phyloP scores from a whole-genome alignment of 1,140 invertebrate species.

The Bathynomus jamesi region DNA sequence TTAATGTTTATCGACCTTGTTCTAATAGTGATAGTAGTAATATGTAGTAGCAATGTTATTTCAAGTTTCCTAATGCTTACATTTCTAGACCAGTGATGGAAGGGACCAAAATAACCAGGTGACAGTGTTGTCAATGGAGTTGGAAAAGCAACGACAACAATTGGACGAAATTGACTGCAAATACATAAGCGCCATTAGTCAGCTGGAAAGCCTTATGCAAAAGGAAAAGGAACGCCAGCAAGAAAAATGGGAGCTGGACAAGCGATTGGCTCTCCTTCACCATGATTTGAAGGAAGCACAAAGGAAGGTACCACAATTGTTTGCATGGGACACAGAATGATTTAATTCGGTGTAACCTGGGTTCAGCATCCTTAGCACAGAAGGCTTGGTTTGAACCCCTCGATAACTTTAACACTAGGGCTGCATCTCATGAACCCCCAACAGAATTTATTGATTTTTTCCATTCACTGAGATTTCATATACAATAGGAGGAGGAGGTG shows the following conservation, averaged over 20 bases:
- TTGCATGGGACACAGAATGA: neutral
- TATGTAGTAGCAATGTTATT: too few species aligned
- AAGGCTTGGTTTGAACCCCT: too few species aligned
- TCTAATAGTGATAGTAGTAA: too few species aligned
- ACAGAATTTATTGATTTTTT: too few species aligned
- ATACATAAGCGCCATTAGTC: constrained; percentile 58
- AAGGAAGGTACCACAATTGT: constrained; percentile 21
- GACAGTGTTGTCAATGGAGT: constrained; percentile 58
- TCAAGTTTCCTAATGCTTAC: too few species aligned
- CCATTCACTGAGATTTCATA: too few species aligned
- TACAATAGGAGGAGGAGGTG: too few species aligned
- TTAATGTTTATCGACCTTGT: too few species aligned
- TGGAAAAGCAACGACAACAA: constrained; percentile 50
- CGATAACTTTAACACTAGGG: too few species aligned
- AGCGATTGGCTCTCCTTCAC: constrained; percentile 68
- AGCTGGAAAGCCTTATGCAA: constrained; percentile 63
- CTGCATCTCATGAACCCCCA: too few species aligned
- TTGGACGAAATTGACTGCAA: constrained; percentile 65
- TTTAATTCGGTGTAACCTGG: too few species aligned
- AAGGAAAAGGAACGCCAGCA: constrained; percentile 65
- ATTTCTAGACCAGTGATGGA: constrained; percentile 31
- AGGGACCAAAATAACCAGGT: constrained; percentile 47
- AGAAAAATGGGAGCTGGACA: constrained; percentile 70
- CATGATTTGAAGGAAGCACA: constrained; percentile 78
- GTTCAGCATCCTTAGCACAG: too few species aligned